Conservation (phyloP, 1,140 invertebrate genomes). For the Drosophila insularis region DNA sequence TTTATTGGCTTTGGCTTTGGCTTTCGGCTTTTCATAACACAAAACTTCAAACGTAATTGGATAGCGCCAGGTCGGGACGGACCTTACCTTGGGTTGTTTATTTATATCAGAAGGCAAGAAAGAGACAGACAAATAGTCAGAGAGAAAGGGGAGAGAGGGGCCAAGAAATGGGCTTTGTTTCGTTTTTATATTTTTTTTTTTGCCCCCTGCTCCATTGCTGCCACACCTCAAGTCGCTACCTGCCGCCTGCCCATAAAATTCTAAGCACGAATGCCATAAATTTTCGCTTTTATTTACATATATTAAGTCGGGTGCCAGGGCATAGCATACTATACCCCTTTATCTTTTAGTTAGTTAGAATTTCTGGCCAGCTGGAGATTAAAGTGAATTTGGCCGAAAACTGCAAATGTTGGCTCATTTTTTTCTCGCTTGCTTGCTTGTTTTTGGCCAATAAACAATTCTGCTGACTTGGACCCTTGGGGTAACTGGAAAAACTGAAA, state of each 20-base stretch:
- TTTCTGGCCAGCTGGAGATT: constrained; percentile 32
- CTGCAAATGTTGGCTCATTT: constrained; percentile 24
- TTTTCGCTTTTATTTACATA: constrained; percentile 75
- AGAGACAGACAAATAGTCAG: no score
- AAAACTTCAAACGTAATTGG: constrained; percentile 74
- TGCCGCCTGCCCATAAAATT: constrained; percentile 63
- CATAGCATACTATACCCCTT: constrained; percentile 6
- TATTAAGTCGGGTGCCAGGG: constrained; percentile 44
- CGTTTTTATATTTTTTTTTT: background rate
- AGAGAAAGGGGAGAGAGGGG: no score
- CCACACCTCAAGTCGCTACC: constrained; percentile 56
- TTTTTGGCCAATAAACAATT: constrained; percentile 65
- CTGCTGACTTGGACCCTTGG: constrained; percentile 47
- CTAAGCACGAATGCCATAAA: constrained; percentile 75
- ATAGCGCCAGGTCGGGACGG: constrained; percentile 45
- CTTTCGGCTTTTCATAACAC: constrained; percentile 47
- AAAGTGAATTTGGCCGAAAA: constrained; percentile 48
- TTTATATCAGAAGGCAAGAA: constrained; percentile 18
- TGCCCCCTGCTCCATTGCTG: background rate
- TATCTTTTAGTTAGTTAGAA: background rate
- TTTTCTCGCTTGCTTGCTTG: background rate
- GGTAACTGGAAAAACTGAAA: constrained; percentile 32
- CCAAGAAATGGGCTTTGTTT: constrained; percentile 26
- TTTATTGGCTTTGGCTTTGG: constrained; percentile 64
- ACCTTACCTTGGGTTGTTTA: constrained; percentile 32